Base-by-base conservation (phyloP, 2,888 invertebrate genomes). In the Hermodice carunculata region DNA sequence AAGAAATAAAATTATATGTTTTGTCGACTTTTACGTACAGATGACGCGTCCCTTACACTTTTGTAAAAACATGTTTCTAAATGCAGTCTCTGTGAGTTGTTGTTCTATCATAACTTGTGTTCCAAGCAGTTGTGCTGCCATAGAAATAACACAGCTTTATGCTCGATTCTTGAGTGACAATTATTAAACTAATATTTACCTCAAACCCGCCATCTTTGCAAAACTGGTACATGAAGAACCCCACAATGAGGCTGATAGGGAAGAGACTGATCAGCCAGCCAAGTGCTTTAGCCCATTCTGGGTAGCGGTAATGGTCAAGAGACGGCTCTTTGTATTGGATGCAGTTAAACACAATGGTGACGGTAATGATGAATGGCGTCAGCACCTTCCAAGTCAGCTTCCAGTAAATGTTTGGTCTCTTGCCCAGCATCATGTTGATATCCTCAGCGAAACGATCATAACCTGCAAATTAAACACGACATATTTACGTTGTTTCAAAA, bases 211-310 rank as follows among this genome's bases (percentile, higher is more conserved):
- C 82, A 31, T 77, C 69, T 40, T 66, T 67, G 61, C 84, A 85
- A 70, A 76, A 85, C 59, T 78, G 74, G 61, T 72, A 75, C 11
- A 82, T 32, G 67, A 82, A 83, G 77, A 78, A 79, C 19, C 70
- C 62, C 5, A 83, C 80, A 57, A 86, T 83, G 28, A 81, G 76
- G 6, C 78, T 31, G 42, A 86, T 73, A 1, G 83, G 81, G 48
- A 81, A 81, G 64, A 81, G 61, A 14, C 80, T 80, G n/a, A 86
- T 81, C 22, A 83, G 46, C 85, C 86, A 85, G 14, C 83, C 85
- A 0, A 86, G 48, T 31, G 70, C 76, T 37, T 80, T 68, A 2
- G 83, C 81, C 78, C 81, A 83, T 1, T 29, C 49, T 1, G 86
- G 85, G 68, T 82, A 86, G 1, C 67, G 61, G 32, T 78, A 75